Evolutionary conservation across 2,888 invertebrate species (phyloP), one percentile per base, ranked within the genome.

Genomic region (Cerceris rybyensis): DNA sequence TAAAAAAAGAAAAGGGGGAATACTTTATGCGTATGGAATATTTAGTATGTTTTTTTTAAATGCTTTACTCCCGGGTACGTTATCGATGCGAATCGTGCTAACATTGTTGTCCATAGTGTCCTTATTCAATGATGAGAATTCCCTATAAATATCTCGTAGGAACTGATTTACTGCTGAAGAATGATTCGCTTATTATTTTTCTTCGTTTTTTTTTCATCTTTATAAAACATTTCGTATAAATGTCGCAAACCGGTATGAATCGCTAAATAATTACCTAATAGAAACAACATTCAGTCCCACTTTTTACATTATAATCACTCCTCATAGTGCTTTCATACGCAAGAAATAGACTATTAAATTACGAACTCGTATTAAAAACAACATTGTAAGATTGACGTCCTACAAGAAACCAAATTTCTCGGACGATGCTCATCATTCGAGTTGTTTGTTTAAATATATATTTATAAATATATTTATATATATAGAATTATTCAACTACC

Each of bases 211-310:
- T 28, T 28, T 28, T 28, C 28, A 28, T 28, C 28, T 78, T 81
- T 89, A 86, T 86, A 89, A 89, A 89, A 88, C 79, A 86, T 85
- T 76, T 82, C 76, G 76, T 87, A 87, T 87, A 89, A 88, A 88
- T 83, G 85, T 87, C 80, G 83, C 82, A 86, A 88, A 87, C 78
- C 71, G 77, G 78, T 87, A 86, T 71, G 80, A 84, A 86, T 85
- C 59, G 77, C 81, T 84, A 83, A 89, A 86, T 86, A 87, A 88
- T 88, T 83, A 82, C 77, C 70, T 86, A 88, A 88, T 88, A 88
- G 78, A 88, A 88, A 86, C 85, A 89, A 89, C 84, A 80, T 84
- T 86, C 86, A 88, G 85, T 87, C 86, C 81, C 80, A 82, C 77
- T 85, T 82, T 86, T 86, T 86, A 80, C 81, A 83, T 81, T 80